These are phyloP conservation scores for Drosophila equinoxialis DNA, from an alignment of 1,140 invertebrate species.

Conservation along the genomic window DNA sequence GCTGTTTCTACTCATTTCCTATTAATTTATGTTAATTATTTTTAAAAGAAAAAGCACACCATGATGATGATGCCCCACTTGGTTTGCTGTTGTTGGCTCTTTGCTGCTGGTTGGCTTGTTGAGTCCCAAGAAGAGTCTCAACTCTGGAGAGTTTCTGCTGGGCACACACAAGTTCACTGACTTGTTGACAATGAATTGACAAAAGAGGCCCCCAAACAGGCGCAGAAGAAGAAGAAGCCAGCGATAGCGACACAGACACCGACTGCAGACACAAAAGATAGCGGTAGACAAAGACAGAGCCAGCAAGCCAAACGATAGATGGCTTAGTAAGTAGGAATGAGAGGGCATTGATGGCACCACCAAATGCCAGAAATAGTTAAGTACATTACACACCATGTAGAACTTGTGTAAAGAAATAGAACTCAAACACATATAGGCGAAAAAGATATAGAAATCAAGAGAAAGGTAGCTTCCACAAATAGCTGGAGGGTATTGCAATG, in stretches of 20 bases:
- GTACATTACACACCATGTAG: constrained; percentile 53
- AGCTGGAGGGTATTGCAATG: not conserved
- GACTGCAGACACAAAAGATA: constrained; percentile 37
- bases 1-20: constrained; percentile 73
- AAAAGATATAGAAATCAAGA: constrained; percentile 27
- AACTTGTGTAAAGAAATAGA: constrained; percentile 28
- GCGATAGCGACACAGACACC: constrained; percentile 21
- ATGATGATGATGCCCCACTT: constrained; percentile 31
- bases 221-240: constrained; percentile 17
- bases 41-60: constrained; percentile 73
- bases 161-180: constrained; percentile 73
- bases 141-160: constrained; percentile 25
- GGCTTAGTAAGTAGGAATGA: constrained; percentile 25
- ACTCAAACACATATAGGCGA: constrained; percentile 23
- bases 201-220: constrained; percentile 52
- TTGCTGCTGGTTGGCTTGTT: constrained; percentile 32
- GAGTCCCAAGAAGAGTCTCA: constrained; percentile 25
- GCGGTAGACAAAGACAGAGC: constrained; percentile 9
- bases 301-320: not conserved
- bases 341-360: constrained; percentile 58
- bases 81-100: constrained; percentile 17
- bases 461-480: constrained; percentile 13
- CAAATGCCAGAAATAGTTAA: constrained; percentile 41
- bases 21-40: constrained; percentile 81
- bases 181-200: constrained; percentile 79